Base-by-base conservation (phyloP, 2,113 vertebrate genomes). In the Ammodramus savannarum region DNA sequence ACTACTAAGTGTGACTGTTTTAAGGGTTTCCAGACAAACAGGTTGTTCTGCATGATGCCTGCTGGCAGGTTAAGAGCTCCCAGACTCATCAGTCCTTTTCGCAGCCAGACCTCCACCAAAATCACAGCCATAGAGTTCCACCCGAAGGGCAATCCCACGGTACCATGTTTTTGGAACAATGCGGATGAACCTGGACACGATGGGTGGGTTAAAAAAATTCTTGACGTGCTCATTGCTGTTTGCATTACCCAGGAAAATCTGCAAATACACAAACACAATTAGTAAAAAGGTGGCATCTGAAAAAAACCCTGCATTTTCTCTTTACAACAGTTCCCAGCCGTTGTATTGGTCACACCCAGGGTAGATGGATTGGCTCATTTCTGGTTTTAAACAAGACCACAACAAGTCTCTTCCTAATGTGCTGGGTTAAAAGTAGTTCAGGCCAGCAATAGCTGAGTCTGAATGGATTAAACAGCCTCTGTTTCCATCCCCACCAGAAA, bases 41-140 rank as follows among this genome's bases (percentile, higher is more conserved):
- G 0, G 13, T 27, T 58, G 36, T 65, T 77, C 55, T 72, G 46
- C 34, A 27, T 4, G 48, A 52, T 7, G 3, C 27, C 2, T 74
- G 51, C 46, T 11, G 44, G 77, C 76, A 92, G 22, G 36, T 73
- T 77, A 92, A 76, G 81, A 65, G 48, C 39, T 95, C 43, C 44
- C 82, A 93, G 73, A 32, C 19, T 26, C 5, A 0, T 65, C 74
- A 85, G 59, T 86, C 61, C 73, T 83, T 58, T 80, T 74, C 14
- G 51, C 85, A 73, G 74, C 18, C 51, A 95, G 62, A 39, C 17
- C 72, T 39, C 96, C 97, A 67, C 89, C 92, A 86, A 98, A 97
- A 95, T 99, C 98, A 97, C 99, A 99, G 89, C 99, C 99, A 63
- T 99, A 98, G 51, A 99, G 97, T 71, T 99, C 99, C 16, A 99